Evolutionary conservation across 2,888 invertebrate genomes (phyloP), one percentile per base, ranked within the genome.

Genomic region (Cacoxenus indagator): DNA sequence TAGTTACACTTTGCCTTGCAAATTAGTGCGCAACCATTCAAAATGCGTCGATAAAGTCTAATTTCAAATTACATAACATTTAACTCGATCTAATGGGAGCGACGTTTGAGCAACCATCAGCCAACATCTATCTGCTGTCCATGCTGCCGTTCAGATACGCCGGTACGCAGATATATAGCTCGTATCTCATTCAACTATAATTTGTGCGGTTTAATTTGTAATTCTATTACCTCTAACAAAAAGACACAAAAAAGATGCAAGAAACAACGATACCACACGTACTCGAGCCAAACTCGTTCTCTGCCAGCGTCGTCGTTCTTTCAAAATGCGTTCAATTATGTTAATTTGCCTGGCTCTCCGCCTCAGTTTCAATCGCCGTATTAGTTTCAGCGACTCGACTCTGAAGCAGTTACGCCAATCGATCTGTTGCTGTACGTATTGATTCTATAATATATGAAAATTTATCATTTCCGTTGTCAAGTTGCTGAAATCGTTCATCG

Each of bases 171-270:
- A 31, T 31, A 24, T 9, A 17, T 31, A 29, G n/a, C 31, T 6
- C 31, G 19, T 51, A 8, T 48, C 5, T 8, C 22, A 24, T 51
- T 51, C 51, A 51, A 4, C 51, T 80, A 80, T 80, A 80, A 82
- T 80, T 81, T 80, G 80, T 80, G 83, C 80, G 83, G 81, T 80
- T 80, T 80, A 82, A 80, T 82, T 82, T 80, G 80, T 80, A 80
- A 80, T 80, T 80, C 80, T 80, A 80, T 80, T 80, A 82, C 79
- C 81, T 80, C 70, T 71, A 73, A 48, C 6, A 1, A 48, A 48
- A 1, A 48, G 17, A 2, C 6, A 48, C 46, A 48, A 48, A 4
- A 48, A 54, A 24, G 24, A 54, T 14, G 5, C 8, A 37, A 2
- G 14, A 1, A 37, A 5, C 37, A 37, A 37, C 37, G 5, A 37